Percentiles rank a stretch among this genome's conserved stretches.
Evolutionary conservation across 2,797 vertebrate species (phyloP).

Genomic region (Glyptemys insculpta): DNA sequence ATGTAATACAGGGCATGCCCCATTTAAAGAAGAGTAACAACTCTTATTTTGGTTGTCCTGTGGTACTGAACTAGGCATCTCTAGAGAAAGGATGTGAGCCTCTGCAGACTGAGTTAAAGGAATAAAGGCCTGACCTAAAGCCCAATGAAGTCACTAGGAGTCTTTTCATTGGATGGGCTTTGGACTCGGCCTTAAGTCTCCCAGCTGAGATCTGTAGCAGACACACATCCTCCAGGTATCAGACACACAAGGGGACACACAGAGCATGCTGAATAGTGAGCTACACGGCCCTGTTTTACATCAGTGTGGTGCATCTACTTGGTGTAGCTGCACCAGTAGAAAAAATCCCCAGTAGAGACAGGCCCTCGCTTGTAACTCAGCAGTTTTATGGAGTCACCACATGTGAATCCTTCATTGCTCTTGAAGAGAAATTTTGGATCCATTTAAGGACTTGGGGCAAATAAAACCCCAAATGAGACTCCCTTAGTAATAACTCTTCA

Average conservation of each 20-base stretch:
- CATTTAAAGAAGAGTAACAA: background rate
- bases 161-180: background rate
- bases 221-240: background rate
- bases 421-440: conserved; percentile 49
- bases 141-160: background rate
- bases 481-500: conserved; percentile 49
- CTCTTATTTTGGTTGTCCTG: background rate
- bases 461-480: conserved; percentile 55
- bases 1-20: background rate
- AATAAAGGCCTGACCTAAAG: background rate
- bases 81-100: background rate
- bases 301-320: background rate
- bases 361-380: conserved; percentile 45
- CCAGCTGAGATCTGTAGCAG: background rate
- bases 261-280: background rate
- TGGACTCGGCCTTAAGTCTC: background rate
- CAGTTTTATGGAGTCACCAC: conserved; percentile 28
- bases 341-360: background rate
- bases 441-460: conserved; percentile 47
- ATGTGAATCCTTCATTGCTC: conserved; percentile 45
- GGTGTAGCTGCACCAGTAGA: background rate
- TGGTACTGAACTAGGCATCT: background rate
- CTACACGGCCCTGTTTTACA: background rate
- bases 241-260: background rate
- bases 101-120: background rate